These are phyloP conservation scores for Caenorhabditis sp. DNA, from an alignment of 2,888 invertebrate species.

Conservation along the genomic window DNA sequence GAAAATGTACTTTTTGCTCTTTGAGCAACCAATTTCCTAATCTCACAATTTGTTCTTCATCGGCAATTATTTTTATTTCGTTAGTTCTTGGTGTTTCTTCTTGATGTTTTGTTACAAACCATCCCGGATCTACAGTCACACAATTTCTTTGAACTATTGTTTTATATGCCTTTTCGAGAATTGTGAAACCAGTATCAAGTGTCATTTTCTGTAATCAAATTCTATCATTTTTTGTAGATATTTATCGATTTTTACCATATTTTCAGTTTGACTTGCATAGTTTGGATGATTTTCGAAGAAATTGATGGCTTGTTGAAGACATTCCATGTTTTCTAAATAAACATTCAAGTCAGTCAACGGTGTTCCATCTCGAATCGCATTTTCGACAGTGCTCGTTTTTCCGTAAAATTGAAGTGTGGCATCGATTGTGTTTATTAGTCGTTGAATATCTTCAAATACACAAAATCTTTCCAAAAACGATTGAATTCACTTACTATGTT, in stretches of 20 bases:
- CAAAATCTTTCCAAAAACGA: background rate
- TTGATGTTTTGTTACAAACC: slow-evolving; percentile 11
- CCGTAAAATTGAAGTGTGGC: slow-evolving; percentile 94
- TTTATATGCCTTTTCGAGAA: slow-evolving; percentile 65
- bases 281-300: slow-evolving; percentile 55
- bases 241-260: slow-evolving; percentile 40
- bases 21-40: slow-evolving; percentile 56
- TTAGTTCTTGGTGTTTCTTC: slow-evolving; percentile 34
- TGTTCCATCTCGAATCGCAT: slow-evolving; percentile 54
- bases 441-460: slow-evolving; percentile 82
- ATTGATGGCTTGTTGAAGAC: slow-evolving; percentile 59
- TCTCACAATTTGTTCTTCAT: slow-evolving; percentile 39
- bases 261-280: slow-evolving; percentile 52
- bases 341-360: slow-evolving; percentile 41
- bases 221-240: background rate
- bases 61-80: slow-evolving; percentile 35
- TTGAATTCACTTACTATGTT: slow-evolving; percentile 60
- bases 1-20: slow-evolving; percentile 41
- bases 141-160: slow-evolving; percentile 52
- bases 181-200: slow-evolving; percentile 60
- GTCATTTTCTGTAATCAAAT: slow-evolving; percentile 59
- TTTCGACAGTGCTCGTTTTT: slow-evolving; percentile 87
- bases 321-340: slow-evolving; percentile 68
- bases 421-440: slow-evolving; percentile 85
- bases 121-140: slow-evolving; percentile 35